Evolutionary conservation across 1,140 invertebrate genomes (phyloP).

Genomic region (Heliothis virescens): DNA sequence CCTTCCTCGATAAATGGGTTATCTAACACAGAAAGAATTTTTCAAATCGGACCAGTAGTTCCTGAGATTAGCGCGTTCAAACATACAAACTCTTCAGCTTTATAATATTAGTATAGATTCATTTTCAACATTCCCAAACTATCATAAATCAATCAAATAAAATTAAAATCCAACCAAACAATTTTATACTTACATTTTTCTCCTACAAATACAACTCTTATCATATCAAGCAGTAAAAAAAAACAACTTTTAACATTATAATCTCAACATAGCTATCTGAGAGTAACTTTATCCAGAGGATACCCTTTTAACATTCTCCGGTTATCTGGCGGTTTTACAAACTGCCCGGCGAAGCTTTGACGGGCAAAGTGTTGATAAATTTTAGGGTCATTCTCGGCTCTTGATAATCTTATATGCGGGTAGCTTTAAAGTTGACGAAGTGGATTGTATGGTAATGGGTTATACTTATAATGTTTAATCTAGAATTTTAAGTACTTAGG

Average conservation of each 20-base stretch:
- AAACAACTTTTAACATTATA: not conserved
- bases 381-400: not conserved
- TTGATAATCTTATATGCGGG: conserved; percentile 21
- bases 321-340: conserved; percentile 35
- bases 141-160: too few species aligned
- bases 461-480: not conserved
- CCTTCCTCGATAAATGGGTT: too few species aligned
- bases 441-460: not conserved
- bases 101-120: too few species aligned
- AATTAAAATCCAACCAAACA: not conserved
- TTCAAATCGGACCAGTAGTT: too few species aligned
- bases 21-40: too few species aligned
- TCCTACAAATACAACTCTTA: not conserved
- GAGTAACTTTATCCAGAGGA: conserved; percentile 19
- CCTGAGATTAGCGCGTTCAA: too few species aligned
- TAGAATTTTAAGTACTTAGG: too few species aligned
- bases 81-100: too few species aligned
- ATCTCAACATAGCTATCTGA: not conserved
- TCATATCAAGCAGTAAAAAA: not conserved
- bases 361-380: conserved; percentile 1
- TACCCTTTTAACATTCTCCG: conserved; percentile 33
- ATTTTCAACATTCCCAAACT: too few species aligned
- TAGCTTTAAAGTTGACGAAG: conserved; percentile 8
- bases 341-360: conserved; percentile 12
- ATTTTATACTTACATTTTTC: not conserved